Evolutionary conservation across 2,113 vertebrate genomes (phyloP).

Genomic region (Ophthalmolycus amberensis): DNA sequence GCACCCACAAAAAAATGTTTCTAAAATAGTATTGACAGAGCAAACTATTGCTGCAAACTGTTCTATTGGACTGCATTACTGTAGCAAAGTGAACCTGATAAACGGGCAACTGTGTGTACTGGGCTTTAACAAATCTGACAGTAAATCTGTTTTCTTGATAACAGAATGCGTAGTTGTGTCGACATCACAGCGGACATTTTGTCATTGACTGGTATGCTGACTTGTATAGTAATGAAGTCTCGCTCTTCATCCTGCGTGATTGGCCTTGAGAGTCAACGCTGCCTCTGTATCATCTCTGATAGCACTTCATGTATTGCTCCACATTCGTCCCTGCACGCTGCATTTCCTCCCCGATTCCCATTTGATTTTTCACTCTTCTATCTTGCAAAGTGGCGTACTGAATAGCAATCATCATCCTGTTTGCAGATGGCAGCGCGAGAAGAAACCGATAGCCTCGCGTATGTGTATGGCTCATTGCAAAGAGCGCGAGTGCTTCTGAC

Average conservation of each 20-base stretch:
- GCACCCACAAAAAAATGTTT: not conserved
- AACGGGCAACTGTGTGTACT: not conserved
- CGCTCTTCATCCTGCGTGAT: constrained; percentile 34
- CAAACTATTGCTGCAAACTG: not conserved
- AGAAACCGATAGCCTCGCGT: constrained; percentile 12
- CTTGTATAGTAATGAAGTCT: constrained; percentile 66
- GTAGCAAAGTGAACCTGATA: not conserved
- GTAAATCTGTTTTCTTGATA: not conserved
- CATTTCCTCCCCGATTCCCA: not conserved
- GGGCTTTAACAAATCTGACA: not conserved
- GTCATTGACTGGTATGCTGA: constrained; percentile 31
- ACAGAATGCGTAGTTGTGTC: not conserved
- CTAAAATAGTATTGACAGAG: not conserved
- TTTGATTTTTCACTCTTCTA: constrained; percentile 19
- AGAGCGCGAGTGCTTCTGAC: constrained; percentile 13
- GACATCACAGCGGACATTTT: constrained; percentile 39
- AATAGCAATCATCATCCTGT: constrained; percentile 40
- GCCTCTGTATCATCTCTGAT: constrained; percentile 30
- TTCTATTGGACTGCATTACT: not conserved
- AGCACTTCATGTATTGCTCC: constrained; percentile 12
- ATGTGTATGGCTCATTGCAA: constrained; percentile 1
- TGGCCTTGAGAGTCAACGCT: constrained; percentile 47
- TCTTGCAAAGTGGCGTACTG: constrained; percentile 4
- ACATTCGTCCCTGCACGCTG: not conserved
- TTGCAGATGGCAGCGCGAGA: not conserved